Base-by-base conservation (phyloP, 2,888 invertebrate genomes). In the Melikaiella ostensackeni region DNA sequence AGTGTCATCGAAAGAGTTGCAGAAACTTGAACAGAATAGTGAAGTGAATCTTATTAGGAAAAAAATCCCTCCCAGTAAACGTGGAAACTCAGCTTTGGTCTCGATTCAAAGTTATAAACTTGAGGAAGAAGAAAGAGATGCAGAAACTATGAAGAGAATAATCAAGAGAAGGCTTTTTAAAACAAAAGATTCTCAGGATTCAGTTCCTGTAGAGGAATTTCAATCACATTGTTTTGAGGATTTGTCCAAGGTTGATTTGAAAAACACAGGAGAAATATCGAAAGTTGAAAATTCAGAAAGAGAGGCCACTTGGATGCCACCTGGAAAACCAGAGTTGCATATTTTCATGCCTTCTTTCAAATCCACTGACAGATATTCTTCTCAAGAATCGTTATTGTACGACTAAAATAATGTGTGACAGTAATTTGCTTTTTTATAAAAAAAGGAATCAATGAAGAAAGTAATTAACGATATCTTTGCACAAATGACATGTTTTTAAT, bases 241-340 rank as follows among this genome's bases (percentile, higher is more conserved):
- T 24, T 16, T 50, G 13, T 27, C 2, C 11, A n/a, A 50, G 27
- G 30, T n/a, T 35, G 30, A 70, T 24, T 9, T 27, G 1, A n/a
- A 33, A 70, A 27, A 46, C 13, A 11, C n/a, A 27, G 70, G 13
- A 46, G 30, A 50, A 50, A 27, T 66, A 50, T 64, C 35, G 11
- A 38, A 24, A 33, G 16, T 73, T 27, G 61, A 78, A 11, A 62
- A 84, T 75, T 35, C 27, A 21, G 46, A 73, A 19, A 70, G 50
- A 30, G 30, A 55, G 30, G n/a, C 27, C 11, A 70, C 50, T 70
- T 88, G 88, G 89, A 82, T 84, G 1, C 82, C 87, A 2, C 81
- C 85, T 8, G 83, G 84, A 21, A 88, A 87, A 55, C 80, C 86
- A 2, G 96, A 96, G 87, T 92, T 90, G 61, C 89, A 90, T 61